phyloP scores from a whole-genome alignment of 1,140 invertebrate genomes.

The Goniozus legneri region DNA sequence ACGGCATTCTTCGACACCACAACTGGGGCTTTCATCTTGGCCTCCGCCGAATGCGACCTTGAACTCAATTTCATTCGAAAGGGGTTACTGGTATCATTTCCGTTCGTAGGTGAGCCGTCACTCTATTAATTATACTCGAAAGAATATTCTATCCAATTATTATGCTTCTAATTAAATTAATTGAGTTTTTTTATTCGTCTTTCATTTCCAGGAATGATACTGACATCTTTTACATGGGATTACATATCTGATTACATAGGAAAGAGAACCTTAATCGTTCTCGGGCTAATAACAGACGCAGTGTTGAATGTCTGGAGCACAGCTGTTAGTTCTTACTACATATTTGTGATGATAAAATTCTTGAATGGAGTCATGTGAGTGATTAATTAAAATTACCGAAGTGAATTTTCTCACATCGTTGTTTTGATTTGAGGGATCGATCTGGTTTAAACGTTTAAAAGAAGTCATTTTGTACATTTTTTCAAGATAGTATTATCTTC shows the following conservation, averaged over 20 bases:
- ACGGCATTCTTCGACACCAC: slow-evolving; percentile 43
- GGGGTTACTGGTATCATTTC: slow-evolving; percentile 35
- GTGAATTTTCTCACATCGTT: too few relatives aligned
- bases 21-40: slow-evolving; percentile 44
- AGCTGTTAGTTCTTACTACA: slow-evolving; percentile 53
- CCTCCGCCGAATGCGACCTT: slow-evolving; percentile 45
- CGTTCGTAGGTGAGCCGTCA: slow-evolving; percentile 40
- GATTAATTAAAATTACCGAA: slow-evolving; percentile 3
- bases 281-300: slow-evolving; percentile 56
- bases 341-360: slow-evolving; percentile 57
- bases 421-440: too few relatives aligned
- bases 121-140: slow-evolving; percentile 1
- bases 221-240: slow-evolving; percentile 59
- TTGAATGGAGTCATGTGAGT: slow-evolving; percentile 61
- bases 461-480: too few relatives aligned
- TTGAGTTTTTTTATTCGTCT: slow-evolving; percentile 1
- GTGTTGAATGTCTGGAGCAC: slow-evolving; percentile 54
- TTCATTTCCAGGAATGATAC: slow-evolving; percentile 54
- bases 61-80: slow-evolving; percentile 41
- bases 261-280: slow-evolving; percentile 50
- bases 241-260: slow-evolving; percentile 53
- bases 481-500: too few relatives aligned
- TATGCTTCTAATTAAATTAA: neutral
- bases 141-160: neutral
- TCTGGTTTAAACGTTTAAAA: too few relatives aligned